These are phyloP conservation scores for Lasioglossum villosulum DNA, from an alignment of 2,888 invertebrate species.

Conservation along the genomic window DNA sequence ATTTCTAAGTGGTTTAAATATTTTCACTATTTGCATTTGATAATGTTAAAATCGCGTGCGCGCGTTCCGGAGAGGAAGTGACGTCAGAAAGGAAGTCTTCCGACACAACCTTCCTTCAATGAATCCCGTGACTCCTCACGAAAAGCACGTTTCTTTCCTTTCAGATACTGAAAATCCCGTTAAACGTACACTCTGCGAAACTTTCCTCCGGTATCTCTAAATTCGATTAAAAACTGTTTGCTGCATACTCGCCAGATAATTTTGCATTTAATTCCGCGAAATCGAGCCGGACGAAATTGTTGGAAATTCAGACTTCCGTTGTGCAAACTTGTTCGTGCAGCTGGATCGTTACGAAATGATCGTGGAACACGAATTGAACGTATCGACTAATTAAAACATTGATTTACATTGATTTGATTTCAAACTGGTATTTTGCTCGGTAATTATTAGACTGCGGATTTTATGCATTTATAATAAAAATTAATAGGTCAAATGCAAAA, in stretches of 20 bases:
- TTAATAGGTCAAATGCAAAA: too few species aligned
- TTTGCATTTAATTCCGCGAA: background rate
- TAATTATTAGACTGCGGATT: too few species aligned
- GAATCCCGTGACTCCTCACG: background rate
- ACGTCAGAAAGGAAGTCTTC: slow-evolving; percentile 69
- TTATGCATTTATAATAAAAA: too few species aligned
- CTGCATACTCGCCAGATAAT: background rate
- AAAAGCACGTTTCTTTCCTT: slow-evolving; percentile 5
- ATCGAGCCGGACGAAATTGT: background rate
- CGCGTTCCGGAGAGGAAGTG: slow-evolving; percentile 59
- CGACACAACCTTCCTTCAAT: slow-evolving; percentile 43
- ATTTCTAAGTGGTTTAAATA: too few species aligned
- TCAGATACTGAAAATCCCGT: background rate
- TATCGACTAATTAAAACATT: too few species aligned
- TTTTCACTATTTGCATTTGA: too few species aligned
- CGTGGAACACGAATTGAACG: too few species aligned
- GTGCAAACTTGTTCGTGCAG: too few species aligned
- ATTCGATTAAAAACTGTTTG: background rate
- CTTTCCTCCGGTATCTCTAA: background rate
- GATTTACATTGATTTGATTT: too few species aligned
- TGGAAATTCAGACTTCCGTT: background rate
- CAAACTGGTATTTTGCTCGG: too few species aligned
- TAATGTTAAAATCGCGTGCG: slow-evolving; percentile 30
- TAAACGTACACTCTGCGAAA: background rate
- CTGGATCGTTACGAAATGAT: too few species aligned